A percentile compares a stretch with the other conserved stretches of the same genome.
Conservation (phyloP, 2,797 vertebrate genomes). For the Carapus acus region DNA sequence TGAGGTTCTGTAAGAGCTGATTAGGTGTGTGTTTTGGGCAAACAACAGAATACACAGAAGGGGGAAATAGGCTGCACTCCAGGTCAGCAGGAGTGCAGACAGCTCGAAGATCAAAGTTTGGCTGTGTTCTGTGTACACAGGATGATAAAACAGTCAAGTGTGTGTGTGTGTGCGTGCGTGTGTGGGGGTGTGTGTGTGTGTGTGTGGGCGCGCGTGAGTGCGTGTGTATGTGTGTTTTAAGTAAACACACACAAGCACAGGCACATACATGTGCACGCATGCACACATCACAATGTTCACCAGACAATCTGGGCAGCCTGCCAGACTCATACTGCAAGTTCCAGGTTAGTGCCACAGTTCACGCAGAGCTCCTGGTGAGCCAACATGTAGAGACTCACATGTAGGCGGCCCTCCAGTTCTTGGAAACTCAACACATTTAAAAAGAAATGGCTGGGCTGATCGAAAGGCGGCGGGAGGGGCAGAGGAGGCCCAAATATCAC, state of each 20-base stretch:
- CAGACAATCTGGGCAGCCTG: constrained; percentile 55
- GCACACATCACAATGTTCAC: constrained; percentile 40
- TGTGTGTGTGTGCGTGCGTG: constrained; percentile 13
- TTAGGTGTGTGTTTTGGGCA: constrained; percentile 58
- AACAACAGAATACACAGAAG: constrained; percentile 61
- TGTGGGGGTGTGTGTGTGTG: background rate
- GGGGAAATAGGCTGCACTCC: constrained; percentile 53
- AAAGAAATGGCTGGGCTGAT: constrained; percentile 44
- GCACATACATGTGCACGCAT: background rate
- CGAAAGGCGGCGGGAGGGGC: constrained; percentile 3
- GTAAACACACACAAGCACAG: background rate
- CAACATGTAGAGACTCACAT: constrained; percentile 47
- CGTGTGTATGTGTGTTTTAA: background rate
- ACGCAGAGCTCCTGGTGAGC: constrained; percentile 52
- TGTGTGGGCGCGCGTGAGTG: constrained; percentile 16
- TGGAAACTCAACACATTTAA: constrained; percentile 57
- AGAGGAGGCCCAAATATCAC: constrained; percentile 18
- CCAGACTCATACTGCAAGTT: constrained; percentile 64
- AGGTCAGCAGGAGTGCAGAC: constrained; percentile 59
- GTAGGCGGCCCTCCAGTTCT: constrained; percentile 50
- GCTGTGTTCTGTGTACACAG: constrained; percentile 60
- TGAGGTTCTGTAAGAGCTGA: constrained; percentile 47
- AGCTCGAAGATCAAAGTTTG: constrained; percentile 63
- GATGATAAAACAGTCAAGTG: constrained; percentile 52
- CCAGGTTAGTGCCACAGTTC: constrained; percentile 63